Evolutionary conservation across 2,888 invertebrate genomes (phyloP).

Genomic region (Caenorhabditis angaria): DNA sequence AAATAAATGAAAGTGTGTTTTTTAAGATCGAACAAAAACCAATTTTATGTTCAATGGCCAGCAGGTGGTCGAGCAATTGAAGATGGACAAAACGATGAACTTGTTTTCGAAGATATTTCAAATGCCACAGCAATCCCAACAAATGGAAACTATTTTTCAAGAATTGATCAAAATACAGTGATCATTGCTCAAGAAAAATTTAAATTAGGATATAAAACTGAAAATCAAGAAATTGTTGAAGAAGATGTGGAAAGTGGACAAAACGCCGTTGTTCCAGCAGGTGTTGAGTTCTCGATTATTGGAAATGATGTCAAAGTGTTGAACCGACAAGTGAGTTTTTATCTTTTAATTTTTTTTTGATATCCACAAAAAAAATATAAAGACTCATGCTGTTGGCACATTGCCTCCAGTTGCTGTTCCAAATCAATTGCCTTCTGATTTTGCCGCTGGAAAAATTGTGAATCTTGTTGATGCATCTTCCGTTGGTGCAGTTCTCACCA

Average conservation of each 20-base stretch:
- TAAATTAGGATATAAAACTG: neutral
- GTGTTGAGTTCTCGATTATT: neutral
- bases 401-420: neutral
- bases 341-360: neutral
- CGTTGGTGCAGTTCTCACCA: neutral
- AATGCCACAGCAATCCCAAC: neutral
- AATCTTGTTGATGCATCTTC: constrained; percentile 12
- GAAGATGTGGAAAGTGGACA: neutral
- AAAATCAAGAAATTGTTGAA: neutral
- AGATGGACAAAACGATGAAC: neutral
- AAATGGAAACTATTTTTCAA: neutral
- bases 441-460: constrained; percentile 14
- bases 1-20: too few species aligned
- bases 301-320: constrained; percentile 1
- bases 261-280: neutral
- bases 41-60: neutral
- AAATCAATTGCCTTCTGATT: neutral
- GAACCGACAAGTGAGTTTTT: neutral
- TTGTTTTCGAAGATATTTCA: constrained; percentile 1
- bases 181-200: neutral
- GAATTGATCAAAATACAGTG: constrained; percentile 2
- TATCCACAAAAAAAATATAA: neutral
- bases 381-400: neutral
- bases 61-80: neutral
- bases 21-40: neutral